Evolutionary conservation across 2,113 vertebrate genomes (phyloP).

Genomic region (Triplophysa rosa): DNA sequence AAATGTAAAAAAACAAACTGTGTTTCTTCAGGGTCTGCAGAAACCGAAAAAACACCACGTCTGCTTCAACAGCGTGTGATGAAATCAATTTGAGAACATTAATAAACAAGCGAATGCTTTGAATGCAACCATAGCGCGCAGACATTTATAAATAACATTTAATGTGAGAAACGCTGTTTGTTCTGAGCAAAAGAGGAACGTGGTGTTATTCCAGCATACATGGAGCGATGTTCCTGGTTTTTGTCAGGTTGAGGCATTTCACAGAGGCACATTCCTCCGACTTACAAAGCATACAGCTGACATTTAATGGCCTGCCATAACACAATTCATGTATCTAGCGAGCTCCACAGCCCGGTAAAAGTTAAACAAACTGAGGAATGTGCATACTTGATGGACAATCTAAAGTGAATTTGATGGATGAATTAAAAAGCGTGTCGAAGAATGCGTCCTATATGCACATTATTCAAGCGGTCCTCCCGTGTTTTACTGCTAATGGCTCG

Average conservation of each 20-base stretch:
- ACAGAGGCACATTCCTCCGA: constrained; percentile 15
- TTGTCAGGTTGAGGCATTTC: not conserved
- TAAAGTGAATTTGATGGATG: constrained; percentile 32
- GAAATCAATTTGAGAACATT: not conserved
- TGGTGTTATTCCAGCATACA: not conserved
- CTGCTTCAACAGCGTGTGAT: not conserved
- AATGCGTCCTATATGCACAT: not conserved
- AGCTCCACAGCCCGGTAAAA: constrained; percentile 16
- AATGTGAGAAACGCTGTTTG: not conserved
- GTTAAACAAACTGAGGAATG: constrained; percentile 11
- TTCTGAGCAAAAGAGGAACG: constrained; percentile 1
- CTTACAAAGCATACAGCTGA: constrained; percentile 12
- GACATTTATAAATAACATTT: not conserved
- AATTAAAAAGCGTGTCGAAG: not conserved
- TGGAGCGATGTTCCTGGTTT: not conserved
- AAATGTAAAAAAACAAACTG: constrained; percentile 10
- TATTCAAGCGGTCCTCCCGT: not conserved
- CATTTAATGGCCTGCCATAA: constrained; percentile 25
- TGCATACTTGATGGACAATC: constrained; percentile 14
- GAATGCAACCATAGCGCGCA: not conserved
- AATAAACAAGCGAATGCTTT: not conserved
- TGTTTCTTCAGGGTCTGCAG: not conserved
- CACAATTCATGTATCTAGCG: constrained; percentile 12
- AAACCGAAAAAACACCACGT: not conserved
- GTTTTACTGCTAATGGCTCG: not conserved